Evolutionary conservation across 2,888 invertebrate genomes (phyloP), one percentile per base, ranked within the genome.

Genomic region (Agrochola lota): DNA sequence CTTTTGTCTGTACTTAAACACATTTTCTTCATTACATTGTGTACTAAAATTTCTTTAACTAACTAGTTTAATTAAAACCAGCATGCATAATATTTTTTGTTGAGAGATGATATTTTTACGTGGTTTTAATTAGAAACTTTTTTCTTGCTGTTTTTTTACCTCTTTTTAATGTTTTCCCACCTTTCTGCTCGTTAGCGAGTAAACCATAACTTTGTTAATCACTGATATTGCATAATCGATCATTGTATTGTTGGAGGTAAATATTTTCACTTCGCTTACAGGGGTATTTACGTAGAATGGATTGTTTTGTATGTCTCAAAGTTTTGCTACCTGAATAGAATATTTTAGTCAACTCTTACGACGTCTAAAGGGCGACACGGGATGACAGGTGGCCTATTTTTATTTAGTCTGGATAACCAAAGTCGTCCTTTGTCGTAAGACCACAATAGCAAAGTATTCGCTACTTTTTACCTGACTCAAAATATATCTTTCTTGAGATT

Each of bases 381-480:
- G 85, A 59, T 52, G 77, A 62, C 72, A 71, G 59, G 70, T 72
- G 30, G 43, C 71, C 71, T 77, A 71, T 64, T 81, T 80, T 66
- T 60, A 59, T 79, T 62, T 60, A 59, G 63, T 55, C 69, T 59
- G n/a, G 23, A 46, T 60, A 46, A 68, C 77, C 20, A 46, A 76
- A 62, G 40, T 40, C 57, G 1, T 17, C 62, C n/a, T 62, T 67
- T 72, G 30, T 63, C 52, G 20, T 11, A 43, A 62, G 17, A 20
- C 6, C 52, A 60, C 43, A 69, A 69, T 46, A 52, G 20, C 64
- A 12, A 67, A 71, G 59, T 20, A 71, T 68, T 35, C 43, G 49
- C 15, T 9, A 15, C 74, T 26, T 75, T 73, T 75, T 60, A 62
- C 72, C 67, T 43, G 30, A 52, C 52, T 64, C 66, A 40, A 66